Evolutionary conservation across 2,113 vertebrate genomes (phyloP).

Genomic region (Oxyruncus cristatus): DNA sequence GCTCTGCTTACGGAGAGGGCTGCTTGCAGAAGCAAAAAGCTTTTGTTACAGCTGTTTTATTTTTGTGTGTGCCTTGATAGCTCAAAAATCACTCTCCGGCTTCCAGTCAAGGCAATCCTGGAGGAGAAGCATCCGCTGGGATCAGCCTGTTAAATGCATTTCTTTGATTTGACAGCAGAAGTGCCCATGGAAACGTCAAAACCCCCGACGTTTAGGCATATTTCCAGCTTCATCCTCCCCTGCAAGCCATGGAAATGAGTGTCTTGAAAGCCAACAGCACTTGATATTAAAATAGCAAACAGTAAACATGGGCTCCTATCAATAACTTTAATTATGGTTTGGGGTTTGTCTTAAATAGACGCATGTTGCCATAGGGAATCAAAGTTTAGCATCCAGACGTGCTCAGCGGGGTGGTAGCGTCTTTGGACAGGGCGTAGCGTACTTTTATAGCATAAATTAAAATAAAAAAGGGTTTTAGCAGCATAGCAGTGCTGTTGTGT

Average conservation of each 20-base stretch:
- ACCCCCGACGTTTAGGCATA: background rate
- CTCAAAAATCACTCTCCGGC: background rate
- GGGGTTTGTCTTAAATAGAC: conserved; percentile 27
- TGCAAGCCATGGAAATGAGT: background rate
- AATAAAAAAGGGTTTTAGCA: background rate
- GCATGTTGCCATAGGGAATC: background rate
- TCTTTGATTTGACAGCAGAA: conserved; percentile 11
- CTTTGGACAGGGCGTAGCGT: background rate
- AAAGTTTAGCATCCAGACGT: background rate
- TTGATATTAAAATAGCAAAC: conserved; percentile 37
- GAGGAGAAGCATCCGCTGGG: background rate
- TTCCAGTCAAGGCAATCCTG: background rate
- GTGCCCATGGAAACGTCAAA: background rate
- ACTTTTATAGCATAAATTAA: conserved; percentile 21
- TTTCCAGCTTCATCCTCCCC: conserved; percentile 36
- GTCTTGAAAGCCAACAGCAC: background rate
- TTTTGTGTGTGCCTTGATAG: background rate
- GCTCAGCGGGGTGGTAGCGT: background rate
- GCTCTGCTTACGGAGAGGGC: background rate
- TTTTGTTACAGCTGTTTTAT: background rate
- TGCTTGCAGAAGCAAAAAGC: background rate
- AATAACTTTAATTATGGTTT: conserved; percentile 41
- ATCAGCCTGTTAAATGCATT: background rate
- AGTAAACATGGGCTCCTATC: conserved; percentile 28
- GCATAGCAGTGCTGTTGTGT: background rate